Evolutionary conservation across 2,888 invertebrate species (phyloP).

Genomic region (Netelia melanura): DNA sequence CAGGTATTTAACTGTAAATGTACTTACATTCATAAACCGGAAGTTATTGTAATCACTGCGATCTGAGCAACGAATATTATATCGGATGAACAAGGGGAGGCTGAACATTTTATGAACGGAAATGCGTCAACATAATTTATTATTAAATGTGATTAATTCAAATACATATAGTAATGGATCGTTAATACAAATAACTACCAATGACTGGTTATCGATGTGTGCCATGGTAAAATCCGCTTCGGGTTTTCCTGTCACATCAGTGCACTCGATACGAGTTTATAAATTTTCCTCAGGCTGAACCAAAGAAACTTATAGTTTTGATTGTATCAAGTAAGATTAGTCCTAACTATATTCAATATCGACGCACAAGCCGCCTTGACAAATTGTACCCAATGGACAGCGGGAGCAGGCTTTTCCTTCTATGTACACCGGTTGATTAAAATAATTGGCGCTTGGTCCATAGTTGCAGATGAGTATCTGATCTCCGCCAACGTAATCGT

Average conservation of each 20-base stretch:
- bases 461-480: slow-evolving; percentile 61
- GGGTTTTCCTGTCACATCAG: too few relatives aligned
- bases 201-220: neutral
- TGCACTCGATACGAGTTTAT: too few relatives aligned
- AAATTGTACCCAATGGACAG: slow-evolving; percentile 37
- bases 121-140: neutral
- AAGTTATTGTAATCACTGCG: too few relatives aligned
- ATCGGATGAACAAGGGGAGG: neutral
- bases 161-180: neutral
- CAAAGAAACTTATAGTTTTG: too few relatives aligned
- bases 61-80: too few relatives aligned
- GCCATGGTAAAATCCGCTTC: too few relatives aligned
- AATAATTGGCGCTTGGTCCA: slow-evolving; percentile 51
- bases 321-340: too few relatives aligned
- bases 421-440: slow-evolving; percentile 37
- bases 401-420: slow-evolving; percentile 42
- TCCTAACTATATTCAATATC: neutral
- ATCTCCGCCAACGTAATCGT: slow-evolving; percentile 24
- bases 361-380: slow-evolving; percentile 23
- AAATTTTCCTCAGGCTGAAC: too few relatives aligned
- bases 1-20: too few relatives aligned
- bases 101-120: neutral
- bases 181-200: neutral
- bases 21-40: too few relatives aligned
- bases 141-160: neutral